These are phyloP conservation scores for Drosophila mercatorum DNA, from an alignment of 2,888 invertebrate species.

Conservation along the genomic window DNA sequence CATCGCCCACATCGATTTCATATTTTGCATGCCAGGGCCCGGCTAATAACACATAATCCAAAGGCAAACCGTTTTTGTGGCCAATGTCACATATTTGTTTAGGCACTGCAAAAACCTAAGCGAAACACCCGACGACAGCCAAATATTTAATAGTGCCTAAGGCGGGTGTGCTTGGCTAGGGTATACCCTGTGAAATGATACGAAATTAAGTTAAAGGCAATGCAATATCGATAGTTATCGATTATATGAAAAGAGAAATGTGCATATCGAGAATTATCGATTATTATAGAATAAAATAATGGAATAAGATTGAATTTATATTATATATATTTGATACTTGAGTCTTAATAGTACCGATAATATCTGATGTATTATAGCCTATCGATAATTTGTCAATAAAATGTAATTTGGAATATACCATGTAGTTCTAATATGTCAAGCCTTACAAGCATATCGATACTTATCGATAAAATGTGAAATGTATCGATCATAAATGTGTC, in stretches of 20 bases:
- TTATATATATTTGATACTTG: too few species aligned
- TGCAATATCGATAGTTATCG: not conserved
- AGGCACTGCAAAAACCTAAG: constrained; percentile 36
- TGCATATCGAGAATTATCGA: too few species aligned
- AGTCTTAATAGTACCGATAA: too few species aligned
- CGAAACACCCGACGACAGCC: constrained; percentile 18
- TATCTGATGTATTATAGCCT: too few species aligned
- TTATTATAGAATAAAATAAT: too few species aligned
- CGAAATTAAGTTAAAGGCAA: too few species aligned
- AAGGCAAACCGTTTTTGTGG: constrained; percentile 49
- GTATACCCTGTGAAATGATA: not conserved
- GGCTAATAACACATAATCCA: constrained; percentile 62
- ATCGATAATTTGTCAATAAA: too few species aligned
- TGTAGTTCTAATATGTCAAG: not conserved
- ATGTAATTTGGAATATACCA: too few species aligned
- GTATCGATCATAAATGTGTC: not conserved
- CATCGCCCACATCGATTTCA: constrained; percentile 39
- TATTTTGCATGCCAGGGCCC: constrained; percentile 49
- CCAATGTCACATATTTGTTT: constrained; percentile 57
- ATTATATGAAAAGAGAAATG: not conserved
- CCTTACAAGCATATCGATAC: not conserved
- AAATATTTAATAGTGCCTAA: not conserved
- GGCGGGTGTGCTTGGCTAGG: not conserved
- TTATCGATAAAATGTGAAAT: not conserved
- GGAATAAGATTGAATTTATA: too few species aligned